Conservation (phyloP, 2,797 vertebrate species). For the Pangasius krempfi region DNA sequence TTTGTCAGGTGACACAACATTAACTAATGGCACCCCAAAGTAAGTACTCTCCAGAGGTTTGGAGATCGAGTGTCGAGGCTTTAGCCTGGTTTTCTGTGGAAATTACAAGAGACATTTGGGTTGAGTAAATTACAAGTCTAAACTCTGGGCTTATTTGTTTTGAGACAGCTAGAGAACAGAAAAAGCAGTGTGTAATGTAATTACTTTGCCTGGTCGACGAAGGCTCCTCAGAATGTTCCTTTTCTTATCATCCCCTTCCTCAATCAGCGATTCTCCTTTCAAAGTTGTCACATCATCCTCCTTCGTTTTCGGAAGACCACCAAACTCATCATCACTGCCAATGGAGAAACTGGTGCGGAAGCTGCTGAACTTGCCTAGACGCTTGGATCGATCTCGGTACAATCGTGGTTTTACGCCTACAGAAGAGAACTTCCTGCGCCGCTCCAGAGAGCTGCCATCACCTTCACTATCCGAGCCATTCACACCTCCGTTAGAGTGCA, state of each 20-base stretch:
- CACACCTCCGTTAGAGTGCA: conserved; percentile 87
- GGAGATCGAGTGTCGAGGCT: conserved; percentile 86
- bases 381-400: conserved; percentile 88
- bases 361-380: conserved; percentile 89
- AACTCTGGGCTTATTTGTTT: background rate
- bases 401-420: conserved; percentile 86
- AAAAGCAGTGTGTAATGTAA: conserved; percentile 14
- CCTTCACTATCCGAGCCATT: conserved; percentile 95
- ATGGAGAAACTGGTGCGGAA: conserved; percentile 91
- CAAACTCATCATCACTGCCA: conserved; percentile 92
- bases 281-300: conserved; percentile 85
- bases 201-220: conserved; percentile 90
- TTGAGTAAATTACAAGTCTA: conserved; percentile 18
- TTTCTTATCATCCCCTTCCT: conserved; percentile 90
- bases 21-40: conserved; percentile 87
- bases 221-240: conserved; percentile 94
- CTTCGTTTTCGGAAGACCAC: conserved; percentile 85
- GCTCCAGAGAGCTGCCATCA: conserved; percentile 92
- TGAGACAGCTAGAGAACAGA: background rate
- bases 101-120: conserved; percentile 20
- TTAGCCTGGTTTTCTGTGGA: conserved; percentile 88
- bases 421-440: conserved; percentile 85
- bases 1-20: conserved; percentile 84
- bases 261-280: conserved; percentile 85
- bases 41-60: conserved; percentile 93